A percentile compares a stretch with the other conserved stretches of the same genome.
Conservation (phyloP, 2,888 invertebrate genomes). For the Xylota segnis region DNA sequence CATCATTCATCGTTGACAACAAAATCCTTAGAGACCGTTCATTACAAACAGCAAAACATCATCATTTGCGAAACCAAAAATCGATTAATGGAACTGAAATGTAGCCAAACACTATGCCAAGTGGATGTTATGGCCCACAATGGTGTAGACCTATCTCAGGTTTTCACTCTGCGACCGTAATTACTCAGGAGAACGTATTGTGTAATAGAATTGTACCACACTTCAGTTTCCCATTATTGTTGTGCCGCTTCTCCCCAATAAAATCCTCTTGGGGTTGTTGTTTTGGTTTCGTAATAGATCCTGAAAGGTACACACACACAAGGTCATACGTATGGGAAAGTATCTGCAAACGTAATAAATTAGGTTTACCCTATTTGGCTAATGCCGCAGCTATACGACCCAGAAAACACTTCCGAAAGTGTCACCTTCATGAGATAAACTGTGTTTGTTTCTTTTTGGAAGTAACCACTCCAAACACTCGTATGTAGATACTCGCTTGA, state of each 20-base stretch:
- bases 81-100: constrained; percentile 58
- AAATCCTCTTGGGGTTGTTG: background rate
- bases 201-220: constrained; percentile 48
- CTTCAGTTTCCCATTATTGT: constrained; percentile 25
- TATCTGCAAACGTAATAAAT: constrained; percentile 56
- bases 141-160: constrained; percentile 48
- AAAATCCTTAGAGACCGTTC: constrained; percentile 1
- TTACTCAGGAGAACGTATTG: constrained; percentile 50
- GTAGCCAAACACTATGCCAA: constrained; percentile 68
- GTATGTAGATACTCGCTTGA: constrained; percentile 5
- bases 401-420: constrained; percentile 24
- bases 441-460: constrained; percentile 18
- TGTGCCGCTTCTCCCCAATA: background rate
- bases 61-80: constrained; percentile 47
- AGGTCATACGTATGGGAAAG: background rate
- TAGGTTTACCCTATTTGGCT: constrained; percentile 46
- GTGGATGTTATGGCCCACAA: constrained; percentile 49
- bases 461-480: background rate
- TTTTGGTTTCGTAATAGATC: background rate
- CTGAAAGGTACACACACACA: constrained; percentile 4
- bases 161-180: constrained; percentile 34
- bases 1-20: background rate
- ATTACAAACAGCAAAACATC: constrained; percentile 34
- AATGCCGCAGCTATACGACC: background rate
- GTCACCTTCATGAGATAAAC: constrained; percentile 61